Base-by-base conservation (phyloP, 1,140 invertebrate genomes). In the Thalassaphorura encarpata region DNA sequence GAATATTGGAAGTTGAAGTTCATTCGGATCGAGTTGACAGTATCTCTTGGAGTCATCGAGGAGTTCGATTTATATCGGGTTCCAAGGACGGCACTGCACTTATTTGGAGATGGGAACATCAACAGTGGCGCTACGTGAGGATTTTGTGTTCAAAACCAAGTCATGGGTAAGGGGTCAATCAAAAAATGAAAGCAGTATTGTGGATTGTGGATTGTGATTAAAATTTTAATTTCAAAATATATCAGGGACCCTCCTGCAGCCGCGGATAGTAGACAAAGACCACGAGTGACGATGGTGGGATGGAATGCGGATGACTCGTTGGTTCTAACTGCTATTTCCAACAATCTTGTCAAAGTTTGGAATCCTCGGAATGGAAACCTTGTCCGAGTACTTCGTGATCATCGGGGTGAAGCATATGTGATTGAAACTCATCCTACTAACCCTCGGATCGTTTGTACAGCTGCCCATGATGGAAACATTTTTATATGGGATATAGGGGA, bases 61-160 rank as follows among this genome's bases (percentile, higher is more conserved):
- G 86, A 0, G 71, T 89, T 58, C 73, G 78, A 68, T 97, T 99
- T 74, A 81, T 97, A 42, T 97, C 90, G 39, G 96, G 96, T 15
- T 91, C 89, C 62, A 95, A 94, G 73, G 96, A 99, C 77, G 96
- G 96, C 8, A 90, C 85, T 3, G 94, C 93, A 0, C 81, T 88
- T 63, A 82, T 99, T 50, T 99, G 96, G 95, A 77, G 82, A 55
- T 92, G 89, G 70, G 82, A 91, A 71, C 77, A 83, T 48, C 89
- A 92, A 67, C 82, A 90, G 66, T 97, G 94, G 94, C 78, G 83
- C 31, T 83, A 81, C 58, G 76, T 80, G 19, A 77, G 82, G 62
- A 74, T 97, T 5, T 74, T 82, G n/a, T 62, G 59, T 0, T 77
- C 78, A 6, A 82, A 81, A 65, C 66, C 28, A n/a, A 18, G 84